Evolutionary conservation across 2,113 vertebrate species (phyloP).

Genomic region (Symphodus melops): DNA sequence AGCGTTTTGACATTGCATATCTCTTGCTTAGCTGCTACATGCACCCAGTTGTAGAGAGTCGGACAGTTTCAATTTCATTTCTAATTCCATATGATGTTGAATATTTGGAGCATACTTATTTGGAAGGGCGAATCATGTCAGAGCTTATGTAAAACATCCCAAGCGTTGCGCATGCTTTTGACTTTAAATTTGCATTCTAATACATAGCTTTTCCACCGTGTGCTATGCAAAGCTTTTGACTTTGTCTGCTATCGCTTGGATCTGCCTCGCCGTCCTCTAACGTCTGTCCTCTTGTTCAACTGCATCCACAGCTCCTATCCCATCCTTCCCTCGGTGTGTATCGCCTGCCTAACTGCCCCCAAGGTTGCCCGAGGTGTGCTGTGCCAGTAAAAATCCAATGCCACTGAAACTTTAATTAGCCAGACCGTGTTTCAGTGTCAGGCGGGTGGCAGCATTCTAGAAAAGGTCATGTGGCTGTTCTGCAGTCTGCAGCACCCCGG

Average conservation of each 20-base stretch:
- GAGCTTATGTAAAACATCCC: conserved; percentile 65
- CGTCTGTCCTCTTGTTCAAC: conserved; percentile 49
- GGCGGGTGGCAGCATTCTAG: conserved; percentile 70
- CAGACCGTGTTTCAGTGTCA: conserved; percentile 74
- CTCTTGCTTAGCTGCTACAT: conserved; percentile 46
- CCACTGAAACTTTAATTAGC: conserved; percentile 82
- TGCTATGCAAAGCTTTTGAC: conserved; percentile 42
- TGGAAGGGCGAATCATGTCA: conserved; percentile 59
- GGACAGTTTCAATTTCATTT: conserved; percentile 67
- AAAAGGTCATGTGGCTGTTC: conserved; percentile 78
- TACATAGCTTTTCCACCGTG: conserved; percentile 32
- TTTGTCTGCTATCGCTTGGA: conserved; percentile 32
- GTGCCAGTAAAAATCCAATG: conserved; percentile 79
- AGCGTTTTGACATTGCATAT: conserved; percentile 64
- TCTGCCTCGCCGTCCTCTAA: conserved; percentile 59
- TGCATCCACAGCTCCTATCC: conserved; percentile 18
- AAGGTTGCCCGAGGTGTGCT: conserved; percentile 78
- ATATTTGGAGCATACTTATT: conserved; percentile 45
- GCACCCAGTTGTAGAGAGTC: conserved; percentile 35
- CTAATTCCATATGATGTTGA: conserved; percentile 62
- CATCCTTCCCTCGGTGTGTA: conserved; percentile 46
- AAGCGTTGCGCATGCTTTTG: conserved; percentile 37
- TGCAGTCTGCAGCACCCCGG: conserved; percentile 59
- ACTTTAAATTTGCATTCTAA: conserved; percentile 61
- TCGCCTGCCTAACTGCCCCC: conserved; percentile 65